Base-by-base conservation (phyloP, 1,140 invertebrate species). In the Drosophila littoralis region DNA sequence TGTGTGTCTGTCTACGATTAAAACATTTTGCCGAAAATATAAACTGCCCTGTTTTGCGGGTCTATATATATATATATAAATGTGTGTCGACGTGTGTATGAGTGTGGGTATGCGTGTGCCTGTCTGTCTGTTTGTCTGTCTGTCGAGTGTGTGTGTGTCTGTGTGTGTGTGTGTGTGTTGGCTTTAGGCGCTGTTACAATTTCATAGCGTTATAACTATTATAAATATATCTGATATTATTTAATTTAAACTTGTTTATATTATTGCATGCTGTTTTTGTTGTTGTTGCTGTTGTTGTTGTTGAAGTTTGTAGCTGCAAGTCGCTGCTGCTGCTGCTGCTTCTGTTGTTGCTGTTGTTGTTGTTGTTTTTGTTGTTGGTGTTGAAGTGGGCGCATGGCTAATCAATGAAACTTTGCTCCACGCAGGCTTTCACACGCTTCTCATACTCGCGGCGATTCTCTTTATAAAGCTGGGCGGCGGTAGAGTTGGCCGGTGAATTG, bases 401-500 rank as follows among this genome's bases (percentile, higher is more conserved):
- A 95, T 98, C 97, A 93, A 97, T 96, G 95, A 98, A 98, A 93
- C 97, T 97, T 94, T 98, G 97, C 94, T 98, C 97, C 92, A 98
- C 98, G 93, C 97, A 98, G 92, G 97, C 97, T 94, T 98, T 98
- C 91, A 98, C 97, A 94, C 97, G 95, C 93, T 98, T 98, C 94
- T 98, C 98, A 93, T 99, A 98, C 94, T 98, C 97, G 90, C 97
- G 95, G 92, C 97, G 95, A 93, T 98, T 98, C 93, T 98, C 97
- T 95, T 98, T 98, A 93, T 98, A 99, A 83, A 98, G 95, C 94
- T 98, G 97, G 75, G 98, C 98, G 92, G 98, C 98, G 95, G 98
- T 97, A 79, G 97, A 98, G 93, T 99, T 99, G 74, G 98, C 98
- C 90, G 98, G 98, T 92, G 97, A 98, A 94, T 98, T 98, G 73